Evolutionary conservation across 2,113 vertebrate species (phyloP).

Genomic region (Sula dactylatra): DNA sequence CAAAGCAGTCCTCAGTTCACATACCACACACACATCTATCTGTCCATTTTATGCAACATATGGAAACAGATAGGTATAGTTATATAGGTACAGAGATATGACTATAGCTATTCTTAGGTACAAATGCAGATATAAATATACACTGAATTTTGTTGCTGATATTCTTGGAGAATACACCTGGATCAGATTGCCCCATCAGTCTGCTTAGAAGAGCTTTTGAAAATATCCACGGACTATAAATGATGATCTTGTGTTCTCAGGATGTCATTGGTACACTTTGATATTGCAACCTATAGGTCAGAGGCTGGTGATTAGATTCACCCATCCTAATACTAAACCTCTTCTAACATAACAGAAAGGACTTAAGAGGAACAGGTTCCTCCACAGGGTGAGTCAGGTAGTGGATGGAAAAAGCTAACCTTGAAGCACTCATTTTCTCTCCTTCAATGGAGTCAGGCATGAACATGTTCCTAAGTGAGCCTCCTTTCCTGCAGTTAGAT

Average conservation of each 20-base stretch:
- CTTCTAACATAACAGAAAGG: neutral
- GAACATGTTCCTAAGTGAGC: neutral
- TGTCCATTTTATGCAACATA: neutral
- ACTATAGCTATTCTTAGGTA: neutral
- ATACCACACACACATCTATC: neutral
- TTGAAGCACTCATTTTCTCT: neutral
- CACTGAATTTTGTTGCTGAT: neutral
- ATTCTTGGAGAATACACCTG: neutral
- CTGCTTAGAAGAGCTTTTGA: neutral
- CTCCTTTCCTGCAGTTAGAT: neutral
- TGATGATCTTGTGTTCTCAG: accelerated
- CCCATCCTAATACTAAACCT: neutral
- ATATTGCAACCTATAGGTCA: neutral
- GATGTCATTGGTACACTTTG: neutral
- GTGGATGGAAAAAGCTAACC: neutral
- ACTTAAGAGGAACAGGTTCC: neutral
- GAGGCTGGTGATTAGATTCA: neutral
- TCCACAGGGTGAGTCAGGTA: neutral
- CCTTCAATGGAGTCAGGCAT: accelerated
- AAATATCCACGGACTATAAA: neutral
- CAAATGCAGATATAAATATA: neutral
- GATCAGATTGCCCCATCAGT: neutral
- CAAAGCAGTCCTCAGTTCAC: neutral
- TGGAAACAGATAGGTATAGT: neutral
- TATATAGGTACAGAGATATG: neutral